Conservation (phyloP, 37 sponge, comb jelly and placozoan species). For the Halisarca cf. caerulea region DNA sequence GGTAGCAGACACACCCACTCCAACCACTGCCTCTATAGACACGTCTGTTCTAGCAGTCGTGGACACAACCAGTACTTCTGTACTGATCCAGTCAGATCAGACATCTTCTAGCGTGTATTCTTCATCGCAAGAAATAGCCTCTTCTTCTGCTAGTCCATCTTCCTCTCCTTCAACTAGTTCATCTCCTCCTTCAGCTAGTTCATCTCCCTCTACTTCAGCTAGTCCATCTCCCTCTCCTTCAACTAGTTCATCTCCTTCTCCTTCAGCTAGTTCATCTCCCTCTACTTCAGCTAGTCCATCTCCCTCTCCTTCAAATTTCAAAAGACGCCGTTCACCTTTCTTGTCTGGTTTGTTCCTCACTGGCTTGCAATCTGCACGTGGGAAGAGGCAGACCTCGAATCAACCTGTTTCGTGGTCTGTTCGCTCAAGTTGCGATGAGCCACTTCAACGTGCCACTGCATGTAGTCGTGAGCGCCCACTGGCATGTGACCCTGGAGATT, state of each 20-base stretch:
- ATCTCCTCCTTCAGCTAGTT: too few relatives aligned
- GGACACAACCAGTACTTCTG: too few relatives aligned
- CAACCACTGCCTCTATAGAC: too few relatives aligned
- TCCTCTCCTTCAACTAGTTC: too few relatives aligned
- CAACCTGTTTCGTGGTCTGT: background rate
- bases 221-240: background rate
- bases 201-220: background rate
- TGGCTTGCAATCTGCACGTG: background rate
- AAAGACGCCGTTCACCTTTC: background rate
- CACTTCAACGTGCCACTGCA: background rate
- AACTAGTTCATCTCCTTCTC: too few relatives aligned
- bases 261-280: too few relatives aligned
- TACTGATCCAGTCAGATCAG: background rate
- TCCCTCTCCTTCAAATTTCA: background rate
- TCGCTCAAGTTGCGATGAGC: background rate
- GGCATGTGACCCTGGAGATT: constrained; percentile 66
- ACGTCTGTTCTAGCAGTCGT: too few relatives aligned
- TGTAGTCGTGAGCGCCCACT: constrained; percentile 43
- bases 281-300: background rate
- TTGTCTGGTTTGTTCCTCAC: background rate
- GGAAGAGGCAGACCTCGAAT: background rate
- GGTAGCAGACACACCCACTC: too few relatives aligned
- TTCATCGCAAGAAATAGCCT: background rate
- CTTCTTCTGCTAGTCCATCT: background rate
- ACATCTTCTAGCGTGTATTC: background rate